phyloP scores from a whole-genome alignment of 2,888 invertebrate species.

The Archips crataeganus region DNA sequence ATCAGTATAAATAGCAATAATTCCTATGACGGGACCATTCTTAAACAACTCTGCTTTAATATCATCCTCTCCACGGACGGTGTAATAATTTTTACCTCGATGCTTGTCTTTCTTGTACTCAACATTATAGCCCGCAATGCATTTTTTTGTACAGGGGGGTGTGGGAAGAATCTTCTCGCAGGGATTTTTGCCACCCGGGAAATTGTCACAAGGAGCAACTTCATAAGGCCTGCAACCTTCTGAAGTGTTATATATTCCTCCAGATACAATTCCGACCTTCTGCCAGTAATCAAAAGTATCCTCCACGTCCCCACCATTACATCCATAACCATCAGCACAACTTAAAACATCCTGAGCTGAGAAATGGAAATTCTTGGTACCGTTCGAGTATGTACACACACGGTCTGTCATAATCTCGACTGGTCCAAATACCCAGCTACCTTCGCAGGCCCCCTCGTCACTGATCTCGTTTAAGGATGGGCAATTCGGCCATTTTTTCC shows the following conservation, averaged over 20 bases:
- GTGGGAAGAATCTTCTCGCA: constrained; percentile 89
- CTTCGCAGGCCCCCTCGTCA: too few species aligned
- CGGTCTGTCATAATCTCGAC: too few species aligned
- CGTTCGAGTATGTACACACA: too few species aligned
- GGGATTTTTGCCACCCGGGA: constrained; percentile 89
- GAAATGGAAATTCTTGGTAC: too few species aligned
- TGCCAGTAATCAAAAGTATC: constrained; percentile 96
- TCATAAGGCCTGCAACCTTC: constrained; percentile 95
- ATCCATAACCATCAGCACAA: too few species aligned
- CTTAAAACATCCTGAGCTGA: too few species aligned
- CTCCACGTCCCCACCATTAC: constrained; percentile 86
- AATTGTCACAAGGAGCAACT: constrained; percentile 95
- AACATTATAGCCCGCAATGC: constrained; percentile 88
- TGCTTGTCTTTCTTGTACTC: constrained; percentile 91
- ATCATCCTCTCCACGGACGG: constrained; percentile 87
- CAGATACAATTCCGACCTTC: constrained; percentile 93
- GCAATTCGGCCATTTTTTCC: too few species aligned
- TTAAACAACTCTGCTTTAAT: constrained; percentile 93
- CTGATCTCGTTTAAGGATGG: too few species aligned
- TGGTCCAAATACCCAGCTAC: too few species aligned
- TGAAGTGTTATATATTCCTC: constrained; percentile 91
- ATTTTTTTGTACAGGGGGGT: constrained; percentile 90
- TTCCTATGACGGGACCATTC: constrained; percentile 95
- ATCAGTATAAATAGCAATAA: constrained; percentile 94
- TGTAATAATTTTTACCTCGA: constrained; percentile 88